These are phyloP conservation scores for Takifugu flavidus DNA, from an alignment of 2,113 vertebrate genomes.

Conservation along the genomic window DNA sequence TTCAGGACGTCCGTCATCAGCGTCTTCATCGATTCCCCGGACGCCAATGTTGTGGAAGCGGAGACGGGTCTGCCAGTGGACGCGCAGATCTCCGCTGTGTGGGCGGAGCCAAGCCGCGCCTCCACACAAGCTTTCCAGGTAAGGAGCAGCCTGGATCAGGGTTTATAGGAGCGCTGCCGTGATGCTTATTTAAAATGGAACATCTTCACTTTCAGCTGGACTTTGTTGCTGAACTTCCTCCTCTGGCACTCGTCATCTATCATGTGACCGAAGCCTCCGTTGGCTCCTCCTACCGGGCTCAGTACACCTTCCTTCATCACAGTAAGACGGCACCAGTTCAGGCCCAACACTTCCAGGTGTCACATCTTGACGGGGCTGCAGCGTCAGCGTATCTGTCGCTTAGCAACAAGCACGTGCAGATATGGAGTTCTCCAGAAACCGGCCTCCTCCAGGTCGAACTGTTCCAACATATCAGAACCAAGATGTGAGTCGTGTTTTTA, in stretches of 20 bases:
- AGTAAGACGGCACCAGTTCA: slow-evolving; percentile 37
- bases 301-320: slow-evolving; percentile 71
- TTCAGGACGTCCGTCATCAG: slow-evolving; percentile 77
- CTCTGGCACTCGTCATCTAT: slow-evolving; percentile 81
- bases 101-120: slow-evolving; percentile 70
- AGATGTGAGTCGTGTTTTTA: background rate
- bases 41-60: slow-evolving; percentile 68
- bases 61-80: slow-evolving; percentile 72
- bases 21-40: slow-evolving; percentile 73
- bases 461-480: background rate
- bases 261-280: slow-evolving; percentile 73
- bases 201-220: slow-evolving; percentile 71
- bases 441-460: slow-evolving; percentile 85
- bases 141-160: background rate
- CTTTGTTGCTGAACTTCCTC: slow-evolving; percentile 80
- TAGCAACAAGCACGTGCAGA: slow-evolving; percentile 80
- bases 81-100: slow-evolving; percentile 83
- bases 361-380: slow-evolving; percentile 51
- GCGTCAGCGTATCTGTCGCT: slow-evolving; percentile 70
- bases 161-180: too few species aligned
- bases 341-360: slow-evolving; percentile 76
- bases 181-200: background rate
- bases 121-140: slow-evolving; percentile 84
- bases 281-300: slow-evolving; percentile 68
- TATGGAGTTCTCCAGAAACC: slow-evolving; percentile 76